Evolutionary conservation across 2,797 vertebrate genomes (phyloP).

Genomic region (Argyrosomus regius): DNA sequence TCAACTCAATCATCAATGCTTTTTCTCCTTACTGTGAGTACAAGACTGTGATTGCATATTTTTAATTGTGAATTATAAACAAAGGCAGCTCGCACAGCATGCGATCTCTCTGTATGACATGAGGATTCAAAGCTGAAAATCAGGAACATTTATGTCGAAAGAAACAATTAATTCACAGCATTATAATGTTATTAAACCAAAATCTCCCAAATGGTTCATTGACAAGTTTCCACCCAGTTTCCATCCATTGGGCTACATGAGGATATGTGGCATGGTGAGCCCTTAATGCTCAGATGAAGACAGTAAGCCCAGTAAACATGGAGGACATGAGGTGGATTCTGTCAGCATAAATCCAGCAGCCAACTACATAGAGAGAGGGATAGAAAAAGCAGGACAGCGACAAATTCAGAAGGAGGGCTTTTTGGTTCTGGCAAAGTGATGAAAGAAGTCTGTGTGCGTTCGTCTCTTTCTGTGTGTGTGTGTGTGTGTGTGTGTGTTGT

Average conservation of each 20-base stretch:
- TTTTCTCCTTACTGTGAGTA: not conserved
- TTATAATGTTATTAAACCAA: slow-evolving; percentile 27
- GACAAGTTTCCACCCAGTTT: slow-evolving; percentile 43
- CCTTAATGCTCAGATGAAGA: slow-evolving; percentile 67
- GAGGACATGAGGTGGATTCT: slow-evolving; percentile 73
- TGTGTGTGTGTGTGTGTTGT: slow-evolving; percentile 35
- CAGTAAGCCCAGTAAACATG: slow-evolving; percentile 65
- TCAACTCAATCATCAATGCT: not conserved
- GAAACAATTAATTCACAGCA: slow-evolving; percentile 16
- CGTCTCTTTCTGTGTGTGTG: slow-evolving; percentile 25
- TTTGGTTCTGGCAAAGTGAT: slow-evolving; percentile 64
- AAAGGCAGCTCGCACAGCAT: not conserved
- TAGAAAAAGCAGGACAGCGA: slow-evolving; percentile 72
- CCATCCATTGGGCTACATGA: slow-evolving; percentile 25
- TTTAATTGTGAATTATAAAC: not conserved
- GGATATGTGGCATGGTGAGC: slow-evolving; percentile 55
- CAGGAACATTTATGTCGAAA: not conserved
- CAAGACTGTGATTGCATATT: not conserved
- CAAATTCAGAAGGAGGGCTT: slow-evolving; percentile 52
- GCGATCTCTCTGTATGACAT: not conserved
- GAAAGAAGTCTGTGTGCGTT: slow-evolving; percentile 41
- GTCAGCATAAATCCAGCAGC: slow-evolving; percentile 65
- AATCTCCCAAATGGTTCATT: slow-evolving; percentile 50
- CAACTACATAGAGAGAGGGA: slow-evolving; percentile 58
- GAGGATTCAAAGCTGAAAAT: slow-evolving; percentile 5